Percentiles rank a stretch among this genome's conserved stretches.
phyloP scores from a whole-genome alignment of 2,113 vertebrate species.

The Forbesichthys agassizii region DNA sequence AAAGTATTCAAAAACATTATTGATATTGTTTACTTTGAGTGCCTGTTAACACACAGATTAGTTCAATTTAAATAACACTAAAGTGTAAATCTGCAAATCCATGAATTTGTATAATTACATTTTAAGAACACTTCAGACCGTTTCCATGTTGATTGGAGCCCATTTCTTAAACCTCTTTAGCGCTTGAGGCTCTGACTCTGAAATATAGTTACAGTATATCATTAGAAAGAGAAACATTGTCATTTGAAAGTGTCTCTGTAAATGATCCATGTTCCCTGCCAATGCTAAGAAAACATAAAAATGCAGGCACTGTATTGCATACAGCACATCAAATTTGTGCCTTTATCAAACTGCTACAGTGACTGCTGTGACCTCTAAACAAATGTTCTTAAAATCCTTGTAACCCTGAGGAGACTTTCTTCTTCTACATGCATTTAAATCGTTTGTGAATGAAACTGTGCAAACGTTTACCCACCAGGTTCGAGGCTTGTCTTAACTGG shows the following conservation, averaged over 20 bases:
- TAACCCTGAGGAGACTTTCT: slow-evolving; percentile 63
- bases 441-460: slow-evolving; percentile 63
- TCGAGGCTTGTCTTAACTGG: slow-evolving; percentile 31
- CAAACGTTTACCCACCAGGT: slow-evolving; percentile 69
- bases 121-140: slow-evolving; percentile 6
- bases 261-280: slow-evolving; percentile 34
- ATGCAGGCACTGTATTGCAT: slow-evolving; percentile 26
- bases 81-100: slow-evolving; percentile 22
- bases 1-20: slow-evolving; percentile 26
- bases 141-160: background rate
- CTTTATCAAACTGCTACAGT: slow-evolving; percentile 31
- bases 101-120: slow-evolving; percentile 23
- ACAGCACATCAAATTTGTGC: slow-evolving; percentile 5
- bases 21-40: slow-evolving; percentile 26
- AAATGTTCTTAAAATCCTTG: slow-evolving; percentile 70
- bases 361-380: slow-evolving; percentile 68
- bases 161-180: slow-evolving; percentile 25
- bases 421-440: slow-evolving; percentile 67
- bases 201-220: slow-evolving; percentile 33
- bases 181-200: slow-evolving; percentile 5
- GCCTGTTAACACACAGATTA: slow-evolving; percentile 22
- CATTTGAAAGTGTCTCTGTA: slow-evolving; percentile 36
- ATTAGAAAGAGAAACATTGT: slow-evolving; percentile 27
- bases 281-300: slow-evolving; percentile 25
- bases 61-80: slow-evolving; percentile 24